Conservation (phyloP, 2,113 vertebrate genomes). For the Aspidoscelis tigris region DNA sequence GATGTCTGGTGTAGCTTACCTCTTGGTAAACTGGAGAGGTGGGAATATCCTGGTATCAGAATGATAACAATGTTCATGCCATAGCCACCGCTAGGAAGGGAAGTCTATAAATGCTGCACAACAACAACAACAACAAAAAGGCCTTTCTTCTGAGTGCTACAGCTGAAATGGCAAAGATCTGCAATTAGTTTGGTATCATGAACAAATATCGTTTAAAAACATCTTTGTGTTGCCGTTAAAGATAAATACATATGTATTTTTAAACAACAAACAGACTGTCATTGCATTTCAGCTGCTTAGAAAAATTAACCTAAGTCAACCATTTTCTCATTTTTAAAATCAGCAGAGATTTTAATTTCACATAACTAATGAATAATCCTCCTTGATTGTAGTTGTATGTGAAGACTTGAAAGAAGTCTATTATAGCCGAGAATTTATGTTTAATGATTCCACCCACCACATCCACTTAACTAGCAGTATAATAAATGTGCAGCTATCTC, state of each 20-base stretch:
- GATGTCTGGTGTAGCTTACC: no score
- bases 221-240: slow-evolving; percentile 8
- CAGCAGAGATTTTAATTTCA: slow-evolving; percentile 39
- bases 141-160: neutral
- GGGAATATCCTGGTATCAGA: no score
- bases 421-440: slow-evolving; percentile 42
- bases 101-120: no score
- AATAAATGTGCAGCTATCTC: slow-evolving; percentile 43
- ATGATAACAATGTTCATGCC: no score
- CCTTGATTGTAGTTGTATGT: slow-evolving; percentile 24
- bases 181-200: neutral
- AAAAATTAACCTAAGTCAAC: slow-evolving; percentile 2
- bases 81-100: no score
- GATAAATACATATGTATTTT: slow-evolving; percentile 24
- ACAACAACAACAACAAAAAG: neutral
- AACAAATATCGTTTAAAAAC: neutral
- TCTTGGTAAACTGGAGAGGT: no score
- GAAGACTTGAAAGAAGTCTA: slow-evolving; percentile 43
- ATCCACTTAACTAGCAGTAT: slow-evolving; percentile 41
- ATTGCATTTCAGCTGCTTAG: neutral
- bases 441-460: slow-evolving; percentile 52
- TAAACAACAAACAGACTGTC: neutral
- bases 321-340: slow-evolving; percentile 42
- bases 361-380: slow-evolving; percentile 41
- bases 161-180: neutral